Conservation (phyloP, 2,113 vertebrate genomes). For the Microcebus ravelobensis region DNA sequence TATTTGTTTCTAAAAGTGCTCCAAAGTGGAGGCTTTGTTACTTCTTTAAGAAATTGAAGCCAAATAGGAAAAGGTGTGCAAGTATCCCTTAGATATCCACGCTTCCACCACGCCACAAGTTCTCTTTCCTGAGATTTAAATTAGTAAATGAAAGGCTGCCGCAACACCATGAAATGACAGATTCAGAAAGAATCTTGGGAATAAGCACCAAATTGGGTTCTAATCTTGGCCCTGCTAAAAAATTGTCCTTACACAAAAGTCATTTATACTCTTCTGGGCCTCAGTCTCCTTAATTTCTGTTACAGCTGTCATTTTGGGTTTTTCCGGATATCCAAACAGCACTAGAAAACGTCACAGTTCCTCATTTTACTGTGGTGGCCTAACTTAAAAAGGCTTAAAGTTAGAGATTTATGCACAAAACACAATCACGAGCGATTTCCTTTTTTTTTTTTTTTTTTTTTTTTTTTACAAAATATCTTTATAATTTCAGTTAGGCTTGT, state of each 20-base stretch:
- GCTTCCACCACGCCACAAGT: accelerated
- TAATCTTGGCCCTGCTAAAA: neutral
- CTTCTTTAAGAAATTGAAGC: neutral
- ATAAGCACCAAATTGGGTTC: neutral
- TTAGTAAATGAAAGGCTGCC: neutral
- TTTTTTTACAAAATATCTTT: neutral
- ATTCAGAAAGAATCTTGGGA: neutral
- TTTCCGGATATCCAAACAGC: neutral
- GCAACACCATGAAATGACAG: neutral
- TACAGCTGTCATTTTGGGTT: neutral
- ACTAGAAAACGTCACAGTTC: neutral
- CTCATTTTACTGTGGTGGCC: neutral
- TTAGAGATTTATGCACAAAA: neutral
- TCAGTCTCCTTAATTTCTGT: neutral
- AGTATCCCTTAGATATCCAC: too few species aligned
- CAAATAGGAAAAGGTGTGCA: neutral
- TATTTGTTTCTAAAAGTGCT: neutral
- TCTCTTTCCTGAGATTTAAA: neutral
- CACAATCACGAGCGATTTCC: neutral
- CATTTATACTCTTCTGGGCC: neutral
- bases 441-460: neutral
- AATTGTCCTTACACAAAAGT: neutral
- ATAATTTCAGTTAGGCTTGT: neutral
- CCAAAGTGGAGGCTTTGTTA: neutral
- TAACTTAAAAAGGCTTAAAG: neutral